phyloP scores from a whole-genome alignment of 2,113 vertebrate species.

The Callorhinus ursinus region DNA sequence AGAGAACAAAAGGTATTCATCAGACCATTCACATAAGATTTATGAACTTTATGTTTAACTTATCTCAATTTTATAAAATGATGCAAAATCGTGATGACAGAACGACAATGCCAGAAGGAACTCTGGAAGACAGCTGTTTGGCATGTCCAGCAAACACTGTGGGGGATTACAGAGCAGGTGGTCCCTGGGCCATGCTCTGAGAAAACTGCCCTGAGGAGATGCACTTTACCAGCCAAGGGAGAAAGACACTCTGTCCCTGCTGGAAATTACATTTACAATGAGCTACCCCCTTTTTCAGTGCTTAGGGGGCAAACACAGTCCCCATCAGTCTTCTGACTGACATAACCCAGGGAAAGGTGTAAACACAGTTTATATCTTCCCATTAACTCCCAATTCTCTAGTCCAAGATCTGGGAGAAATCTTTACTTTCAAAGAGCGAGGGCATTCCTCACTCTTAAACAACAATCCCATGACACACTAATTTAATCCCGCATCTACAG shows the following conservation, averaged over 20 bases:
- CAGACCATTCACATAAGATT: neutral
- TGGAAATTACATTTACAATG: neutral
- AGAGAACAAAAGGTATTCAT: neutral
- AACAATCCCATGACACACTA: neutral
- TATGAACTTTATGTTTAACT: neutral
- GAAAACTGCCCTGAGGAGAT: neutral
- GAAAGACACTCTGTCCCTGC: neutral
- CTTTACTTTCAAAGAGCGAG: neutral
- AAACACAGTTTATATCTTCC: neutral
- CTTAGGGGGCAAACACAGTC: neutral
- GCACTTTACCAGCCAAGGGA: neutral
- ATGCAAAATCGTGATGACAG: neutral
- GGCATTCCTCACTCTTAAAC: neutral
- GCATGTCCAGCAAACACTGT: rapidly evolving
- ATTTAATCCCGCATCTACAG: neutral
- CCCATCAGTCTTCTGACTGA: neutral
- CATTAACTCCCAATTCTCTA: neutral
- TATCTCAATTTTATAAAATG: neutral
- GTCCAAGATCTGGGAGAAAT: neutral
- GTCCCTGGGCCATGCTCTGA: neutral
- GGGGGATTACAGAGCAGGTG: neutral
- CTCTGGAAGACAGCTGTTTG: neutral
- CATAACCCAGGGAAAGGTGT: neutral
- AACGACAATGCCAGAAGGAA: neutral
- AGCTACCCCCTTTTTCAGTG: neutral